Percentiles rank a stretch among this genome's conserved stretches.
Conservation (phyloP, 2,113 vertebrate genomes). For the Campylomormyrus tamandua region DNA sequence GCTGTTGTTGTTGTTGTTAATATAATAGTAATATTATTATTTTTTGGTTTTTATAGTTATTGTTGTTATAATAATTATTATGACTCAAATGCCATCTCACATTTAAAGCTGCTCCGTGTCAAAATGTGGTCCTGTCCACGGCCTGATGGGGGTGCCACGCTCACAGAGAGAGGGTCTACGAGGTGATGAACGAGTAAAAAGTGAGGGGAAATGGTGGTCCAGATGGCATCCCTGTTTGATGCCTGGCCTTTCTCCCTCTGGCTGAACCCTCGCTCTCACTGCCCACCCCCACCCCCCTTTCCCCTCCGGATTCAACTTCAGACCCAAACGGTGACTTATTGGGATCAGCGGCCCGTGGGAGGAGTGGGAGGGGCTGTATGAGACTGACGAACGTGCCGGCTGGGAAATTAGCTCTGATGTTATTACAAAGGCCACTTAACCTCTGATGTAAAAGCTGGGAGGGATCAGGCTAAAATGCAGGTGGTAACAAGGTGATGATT, state of each 20-base stretch:
- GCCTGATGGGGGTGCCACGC: background rate
- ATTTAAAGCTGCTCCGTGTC: background rate
- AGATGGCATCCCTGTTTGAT: constrained; percentile 19
- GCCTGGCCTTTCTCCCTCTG: constrained; percentile 12
- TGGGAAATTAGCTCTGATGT: background rate
- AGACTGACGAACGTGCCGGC: background rate
- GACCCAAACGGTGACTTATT: background rate
- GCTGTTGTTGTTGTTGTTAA: background rate
- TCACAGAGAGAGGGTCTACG: background rate
- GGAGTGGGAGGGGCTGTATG: background rate
- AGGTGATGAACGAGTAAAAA: background rate
- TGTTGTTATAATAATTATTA: background rate
- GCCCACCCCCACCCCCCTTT: background rate
- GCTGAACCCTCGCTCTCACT: constrained; percentile 3
- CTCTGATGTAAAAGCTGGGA: background rate
- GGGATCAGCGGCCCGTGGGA: background rate
- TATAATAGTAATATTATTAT: background rate
- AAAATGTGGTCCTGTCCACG: background rate
- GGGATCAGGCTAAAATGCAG: background rate
- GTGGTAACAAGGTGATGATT: background rate
- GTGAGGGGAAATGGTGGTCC: background rate
- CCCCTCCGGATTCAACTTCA: background rate
- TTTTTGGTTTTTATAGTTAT: background rate
- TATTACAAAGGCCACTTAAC: background rate
- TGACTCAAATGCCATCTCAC: background rate